Base-by-base conservation (phyloP, 2,113 vertebrate genomes). In the Oplegnathus fasciatus region DNA sequence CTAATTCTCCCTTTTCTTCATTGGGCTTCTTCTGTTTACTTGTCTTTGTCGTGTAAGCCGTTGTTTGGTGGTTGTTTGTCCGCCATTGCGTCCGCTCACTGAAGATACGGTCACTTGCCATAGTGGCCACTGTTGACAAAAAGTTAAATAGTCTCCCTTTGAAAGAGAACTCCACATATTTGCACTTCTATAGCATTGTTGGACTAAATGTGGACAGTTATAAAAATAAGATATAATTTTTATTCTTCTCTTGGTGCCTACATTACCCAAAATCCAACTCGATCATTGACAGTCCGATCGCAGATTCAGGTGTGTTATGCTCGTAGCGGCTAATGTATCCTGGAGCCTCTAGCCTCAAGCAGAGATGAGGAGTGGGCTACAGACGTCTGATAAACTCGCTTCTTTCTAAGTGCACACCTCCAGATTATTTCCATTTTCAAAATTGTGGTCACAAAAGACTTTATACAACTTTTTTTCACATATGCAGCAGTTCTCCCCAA, bases 211-310 rank as follows among this genome's bases (percentile, higher is more conserved):
- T n/a, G 24, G 24, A 11, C 52, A n/a, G 52, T 54, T 24, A n/a
- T n/a, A n/a, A n/a, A n/a, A n/a, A n/a, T n/a, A n/a, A n/a, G n/a
- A n/a, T n/a, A n/a, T n/a, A 4, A 44, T 42, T 42, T 42, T 42
- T 42, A 42, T 42, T 14, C 62, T n/a, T n/a, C n/a, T n/a, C n/a
- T n/a, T 37, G 17, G 28, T 2, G 2, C 52, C 24, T 28, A 58
- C 54, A 26, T 42, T 58, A 28, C 24, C 70, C 70, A 73, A 15
- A 20, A 54, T 54, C 11, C 24, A 42, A 73, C 24, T 26, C 3
- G 0, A 70, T 14, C 0, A 15, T 0, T 30, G 9, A 20, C 2
- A 40, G 11, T 58, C 15, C 0, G 26, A 6, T 8, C 11, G 1
- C 18, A 22, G 6, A 52, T 20, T 52, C 48, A 18, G 18, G 7